A percentile compares a stretch with the other conserved stretches of the same genome.
Evolutionary conservation across 2,113 vertebrate species (phyloP).

Genomic region (Thomomys bottae): DNA sequence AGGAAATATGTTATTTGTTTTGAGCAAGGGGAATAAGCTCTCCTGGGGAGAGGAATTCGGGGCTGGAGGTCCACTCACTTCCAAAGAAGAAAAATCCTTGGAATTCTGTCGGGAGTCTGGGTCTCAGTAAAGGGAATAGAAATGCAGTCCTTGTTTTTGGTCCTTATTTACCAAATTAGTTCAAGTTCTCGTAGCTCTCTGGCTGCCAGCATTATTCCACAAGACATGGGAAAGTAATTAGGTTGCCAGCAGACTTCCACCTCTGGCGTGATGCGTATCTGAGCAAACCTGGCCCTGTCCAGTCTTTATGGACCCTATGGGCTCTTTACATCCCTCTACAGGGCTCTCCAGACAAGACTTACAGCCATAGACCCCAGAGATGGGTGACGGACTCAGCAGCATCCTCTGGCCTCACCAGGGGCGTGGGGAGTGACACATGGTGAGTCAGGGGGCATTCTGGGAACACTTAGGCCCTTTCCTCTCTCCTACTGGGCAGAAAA

Average conservation of each 20-base stretch:
- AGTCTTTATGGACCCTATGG: not conserved
- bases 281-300: not conserved
- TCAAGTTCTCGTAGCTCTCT: constrained; percentile 81
- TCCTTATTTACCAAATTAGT: constrained; percentile 82
- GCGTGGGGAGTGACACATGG: not conserved
- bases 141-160: constrained; percentile 67
- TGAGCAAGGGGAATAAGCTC: constrained; percentile 60
- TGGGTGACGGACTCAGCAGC: constrained; percentile 11
- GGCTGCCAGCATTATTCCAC: constrained; percentile 79
- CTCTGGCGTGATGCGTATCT: not conserved
- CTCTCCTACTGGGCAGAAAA: not conserved
- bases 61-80: constrained; percentile 69
- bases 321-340: constrained; percentile 25
- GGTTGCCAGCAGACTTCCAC: constrained; percentile 32
- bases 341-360: constrained; percentile 3
- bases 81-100: constrained; percentile 68
- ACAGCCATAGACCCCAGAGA: not conserved
- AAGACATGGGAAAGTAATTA: constrained; percentile 84
- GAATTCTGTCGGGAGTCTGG: constrained; percentile 68
- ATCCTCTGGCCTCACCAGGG: constrained; percentile 16
- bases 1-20: constrained; percentile 63
- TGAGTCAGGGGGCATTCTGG: constrained; percentile 48
- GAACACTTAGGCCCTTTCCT: not conserved
- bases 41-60: constrained; percentile 73
- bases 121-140: constrained; percentile 56